Evolutionary conservation across 2,888 invertebrate species (phyloP).

Genomic region (Ischnus inquisitorius): DNA sequence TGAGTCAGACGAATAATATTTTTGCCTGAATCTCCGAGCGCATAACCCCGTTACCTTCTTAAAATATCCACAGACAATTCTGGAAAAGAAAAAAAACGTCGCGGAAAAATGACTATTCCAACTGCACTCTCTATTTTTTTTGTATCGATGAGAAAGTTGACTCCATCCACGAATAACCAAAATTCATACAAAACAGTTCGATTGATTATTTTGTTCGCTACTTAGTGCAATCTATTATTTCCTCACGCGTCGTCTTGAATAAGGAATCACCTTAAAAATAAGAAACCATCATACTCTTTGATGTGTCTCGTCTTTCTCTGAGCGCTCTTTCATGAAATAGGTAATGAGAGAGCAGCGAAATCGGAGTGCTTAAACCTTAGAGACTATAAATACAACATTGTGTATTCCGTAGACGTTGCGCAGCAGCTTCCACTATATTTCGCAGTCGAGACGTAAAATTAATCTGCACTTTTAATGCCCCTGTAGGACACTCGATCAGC

Average conservation of each 20-base stretch:
- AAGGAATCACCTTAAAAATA: not conserved
- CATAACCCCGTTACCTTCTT: not conserved
- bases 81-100: not conserved
- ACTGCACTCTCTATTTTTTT: too few relatives aligned
- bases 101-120: not conserved
- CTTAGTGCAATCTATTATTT: not conserved
- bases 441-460: constrained; percentile 39
- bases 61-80: not conserved
- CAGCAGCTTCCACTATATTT: not conserved
- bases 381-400: constrained; percentile 33
- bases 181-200: too few relatives aligned
- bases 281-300: constrained; percentile 2
- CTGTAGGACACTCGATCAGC: constrained; percentile 59
- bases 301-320: not conserved
- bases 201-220: not conserved
- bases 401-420: constrained; percentile 21
- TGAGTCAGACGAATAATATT: constrained; percentile 41
- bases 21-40: constrained; percentile 8
- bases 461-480: constrained; percentile 50
- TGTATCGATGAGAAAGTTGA: too few relatives aligned
- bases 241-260: not conserved
- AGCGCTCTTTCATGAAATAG: constrained; percentile 9
- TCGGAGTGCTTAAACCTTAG: constrained; percentile 15
- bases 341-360: constrained; percentile 18
- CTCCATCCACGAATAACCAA: too few relatives aligned